Percentiles rank a stretch among this genome's conserved stretches.
phyloP scores from a whole-genome alignment of 2,797 vertebrate species.

The Clarias platycephalus region DNA sequence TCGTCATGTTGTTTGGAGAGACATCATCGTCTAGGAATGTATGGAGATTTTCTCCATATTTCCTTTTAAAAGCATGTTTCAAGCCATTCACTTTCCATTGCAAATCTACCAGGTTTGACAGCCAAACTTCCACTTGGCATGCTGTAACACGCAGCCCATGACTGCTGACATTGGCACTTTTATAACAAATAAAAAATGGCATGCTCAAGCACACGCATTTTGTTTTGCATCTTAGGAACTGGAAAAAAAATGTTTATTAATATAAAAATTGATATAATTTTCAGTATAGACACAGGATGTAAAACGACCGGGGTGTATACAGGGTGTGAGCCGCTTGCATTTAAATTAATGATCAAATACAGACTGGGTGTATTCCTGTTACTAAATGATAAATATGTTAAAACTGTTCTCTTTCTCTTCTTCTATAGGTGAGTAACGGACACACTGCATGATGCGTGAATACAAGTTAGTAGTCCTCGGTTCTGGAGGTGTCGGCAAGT shows the following conservation, averaged over 20 bases:
- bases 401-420: background rate
- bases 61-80: background rate
- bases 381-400: background rate
- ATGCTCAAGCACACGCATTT: background rate
- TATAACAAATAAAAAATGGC: background rate
- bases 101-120: background rate
- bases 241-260: background rate
- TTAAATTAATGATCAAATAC: background rate
- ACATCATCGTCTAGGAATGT: background rate
- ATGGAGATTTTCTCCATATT: background rate
- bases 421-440: conserved; percentile 54
- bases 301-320: background rate
- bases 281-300: background rate
- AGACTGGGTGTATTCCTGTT: background rate
- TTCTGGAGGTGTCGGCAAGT: conserved; percentile 89
- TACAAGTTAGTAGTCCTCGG: conserved; percentile 91
- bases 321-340: background rate
- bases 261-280: background rate
- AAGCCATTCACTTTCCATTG: background rate
- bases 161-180: conserved; percentile 12
- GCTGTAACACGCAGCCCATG: background rate
- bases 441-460: conserved; percentile 83
- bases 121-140: background rate
- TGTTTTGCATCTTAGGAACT: background rate
- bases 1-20: background rate